Evolutionary conservation across 2,797 vertebrate genomes (phyloP).

Genomic region (Sciaenops ocellatus): DNA sequence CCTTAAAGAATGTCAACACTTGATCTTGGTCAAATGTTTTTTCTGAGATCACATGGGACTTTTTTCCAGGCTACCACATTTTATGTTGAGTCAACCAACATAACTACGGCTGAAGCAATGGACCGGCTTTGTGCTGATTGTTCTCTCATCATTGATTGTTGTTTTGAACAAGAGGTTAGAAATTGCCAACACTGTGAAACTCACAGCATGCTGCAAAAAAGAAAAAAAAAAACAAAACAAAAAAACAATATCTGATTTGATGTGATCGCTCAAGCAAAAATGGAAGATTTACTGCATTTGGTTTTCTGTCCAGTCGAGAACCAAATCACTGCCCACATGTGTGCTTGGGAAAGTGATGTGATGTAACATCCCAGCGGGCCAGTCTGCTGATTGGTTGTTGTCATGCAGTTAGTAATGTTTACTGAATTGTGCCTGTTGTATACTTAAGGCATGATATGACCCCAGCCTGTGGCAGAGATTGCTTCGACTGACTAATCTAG

Average conservation of each 20-base stretch:
- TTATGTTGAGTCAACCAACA: neutral
- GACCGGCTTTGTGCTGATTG: neutral
- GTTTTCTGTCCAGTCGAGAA: neutral
- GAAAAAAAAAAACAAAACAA: too few relatives aligned
- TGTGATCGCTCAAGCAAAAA: neutral
- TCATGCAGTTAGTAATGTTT: neutral
- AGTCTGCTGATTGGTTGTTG: neutral
- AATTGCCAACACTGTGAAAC: slow-evolving; percentile 14
- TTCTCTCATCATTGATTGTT: slow-evolving; percentile 8
- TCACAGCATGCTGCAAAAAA: slow-evolving; percentile 2
- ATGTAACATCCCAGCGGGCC: neutral
- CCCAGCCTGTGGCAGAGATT: neutral
- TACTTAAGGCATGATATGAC: neutral
- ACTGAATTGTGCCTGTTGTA: neutral
- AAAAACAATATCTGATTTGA: slow-evolving; percentile 8
- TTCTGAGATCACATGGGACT: neutral
- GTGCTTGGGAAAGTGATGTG: slow-evolving; percentile 7
- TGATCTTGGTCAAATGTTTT: neutral
- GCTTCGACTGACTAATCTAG: neutral
- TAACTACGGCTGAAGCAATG: slow-evolving; percentile 6
- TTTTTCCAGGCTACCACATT: neutral
- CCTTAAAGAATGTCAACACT: too few relatives aligned
- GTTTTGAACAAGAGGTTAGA: slow-evolving; percentile 25
- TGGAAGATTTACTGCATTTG: neutral
- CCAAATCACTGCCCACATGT: neutral